A percentile compares a stretch with the other conserved stretches of the same genome.
Conservation (phyloP, 2,797 vertebrate genomes). For the Tiaroga cobitis region DNA sequence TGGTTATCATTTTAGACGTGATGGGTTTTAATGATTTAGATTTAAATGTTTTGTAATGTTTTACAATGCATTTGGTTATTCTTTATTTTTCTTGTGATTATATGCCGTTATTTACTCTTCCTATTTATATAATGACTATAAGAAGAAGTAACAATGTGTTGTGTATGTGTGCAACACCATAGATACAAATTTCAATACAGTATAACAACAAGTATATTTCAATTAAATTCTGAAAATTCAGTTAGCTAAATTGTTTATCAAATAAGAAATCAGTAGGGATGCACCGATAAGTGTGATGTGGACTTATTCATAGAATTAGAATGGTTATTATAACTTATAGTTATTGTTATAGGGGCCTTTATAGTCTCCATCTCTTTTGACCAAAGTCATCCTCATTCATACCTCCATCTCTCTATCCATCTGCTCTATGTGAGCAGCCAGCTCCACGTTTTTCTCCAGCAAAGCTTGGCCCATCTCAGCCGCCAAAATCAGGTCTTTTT, state of each 20-base stretch:
- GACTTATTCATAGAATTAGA: neutral
- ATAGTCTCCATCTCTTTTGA: neutral
- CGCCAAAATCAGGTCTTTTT: constrained; percentile 81
- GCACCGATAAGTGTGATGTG: neutral
- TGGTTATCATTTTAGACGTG: no score
- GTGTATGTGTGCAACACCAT: neutral
- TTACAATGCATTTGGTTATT: neutral
- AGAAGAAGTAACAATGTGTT: neutral
- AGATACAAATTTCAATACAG: neutral
- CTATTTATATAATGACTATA: neutral
- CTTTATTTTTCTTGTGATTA: neutral
- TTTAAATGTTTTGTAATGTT: neutral
- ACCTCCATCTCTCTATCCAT: constrained; percentile 79
- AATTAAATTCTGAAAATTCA: neutral
- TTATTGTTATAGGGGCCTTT: neutral
- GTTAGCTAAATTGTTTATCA: neutral
- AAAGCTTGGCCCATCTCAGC: constrained; percentile 82
- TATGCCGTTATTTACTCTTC: neutral
- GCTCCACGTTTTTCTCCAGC: constrained; percentile 82
- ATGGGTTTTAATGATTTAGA: neutral
- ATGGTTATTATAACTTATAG: neutral
- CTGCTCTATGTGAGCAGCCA: constrained; percentile 73
- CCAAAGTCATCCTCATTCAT: constrained; percentile 4
- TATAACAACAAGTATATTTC: neutral
- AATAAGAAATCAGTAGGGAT: neutral